Percentiles rank a stretch among this genome's conserved stretches.
Evolutionary conservation across 1,140 invertebrate genomes (phyloP).

Genomic region (Drosophila mauritiana): DNA sequence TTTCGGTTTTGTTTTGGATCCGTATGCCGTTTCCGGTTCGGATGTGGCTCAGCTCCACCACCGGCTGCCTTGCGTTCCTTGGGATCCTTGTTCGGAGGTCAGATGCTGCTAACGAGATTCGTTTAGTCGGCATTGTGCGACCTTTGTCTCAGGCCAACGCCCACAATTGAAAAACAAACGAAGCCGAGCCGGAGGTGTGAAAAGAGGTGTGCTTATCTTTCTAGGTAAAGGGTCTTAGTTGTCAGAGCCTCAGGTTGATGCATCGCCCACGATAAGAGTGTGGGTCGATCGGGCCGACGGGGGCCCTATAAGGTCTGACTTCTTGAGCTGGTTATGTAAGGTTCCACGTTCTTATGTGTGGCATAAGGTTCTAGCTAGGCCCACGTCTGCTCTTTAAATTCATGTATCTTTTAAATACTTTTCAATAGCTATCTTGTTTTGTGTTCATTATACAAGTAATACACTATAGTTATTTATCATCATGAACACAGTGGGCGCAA

Average conservation of each 20-base stretch:
- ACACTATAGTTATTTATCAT: too few species aligned
- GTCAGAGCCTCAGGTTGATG: constrained; percentile 65
- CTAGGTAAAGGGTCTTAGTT: constrained; percentile 43
- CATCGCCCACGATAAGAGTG: constrained; percentile 34
- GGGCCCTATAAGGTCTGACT: constrained; percentile 9
- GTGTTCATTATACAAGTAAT: too few species aligned
- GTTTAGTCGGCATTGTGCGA: constrained; percentile 29
- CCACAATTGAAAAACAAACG: constrained; percentile 42
- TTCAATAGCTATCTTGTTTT: too few species aligned
- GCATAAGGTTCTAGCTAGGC: not conserved
- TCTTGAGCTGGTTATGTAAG: constrained; percentile 7
- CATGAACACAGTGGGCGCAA: too few species aligned
- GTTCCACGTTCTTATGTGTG: constrained; percentile 14
- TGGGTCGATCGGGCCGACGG: constrained; percentile 16
- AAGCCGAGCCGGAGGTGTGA: constrained; percentile 37
- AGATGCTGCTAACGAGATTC: constrained; percentile 56
- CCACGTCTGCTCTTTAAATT: too few species aligned
- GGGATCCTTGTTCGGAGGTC: constrained; percentile 29
- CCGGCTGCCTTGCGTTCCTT: too few species aligned
- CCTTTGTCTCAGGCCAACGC: constrained; percentile 41
- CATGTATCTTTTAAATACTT: too few species aligned
- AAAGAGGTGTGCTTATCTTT: constrained; percentile 63
- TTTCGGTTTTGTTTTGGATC: constrained; percentile 41
- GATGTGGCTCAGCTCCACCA: not conserved
- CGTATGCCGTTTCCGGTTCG: constrained; percentile 41